Base-by-base conservation (phyloP, 2,797 vertebrate species). In the Erpetoichthys calabaricus region DNA sequence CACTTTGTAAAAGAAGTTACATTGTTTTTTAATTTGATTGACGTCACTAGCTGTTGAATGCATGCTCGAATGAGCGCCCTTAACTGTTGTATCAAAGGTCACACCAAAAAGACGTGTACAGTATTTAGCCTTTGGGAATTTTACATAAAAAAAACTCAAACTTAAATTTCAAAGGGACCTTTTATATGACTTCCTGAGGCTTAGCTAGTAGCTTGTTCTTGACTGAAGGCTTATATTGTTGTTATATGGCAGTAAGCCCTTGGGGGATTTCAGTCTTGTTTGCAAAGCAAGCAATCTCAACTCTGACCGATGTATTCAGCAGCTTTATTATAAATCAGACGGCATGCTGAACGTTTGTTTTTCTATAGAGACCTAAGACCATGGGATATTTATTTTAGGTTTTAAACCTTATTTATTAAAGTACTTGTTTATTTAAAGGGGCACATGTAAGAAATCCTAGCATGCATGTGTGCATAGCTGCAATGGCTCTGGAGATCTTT, bases 241-340 rank as follows among this genome's bases (percentile, higher is more conserved):
- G 53, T 54, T 44, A 54, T 42, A 54, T 54, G 53, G 53, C 53
- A 54, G 25, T 54, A 42, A 3, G 53, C 53, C 53, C 53, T 42
- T 54, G 41, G 53, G 53, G 53, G 53, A 54, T 54, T 54, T 42
- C 53, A 54, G 53, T 41, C 53, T 54, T 54, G 53, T 44, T 54
- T 54, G 53, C 53, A 54, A 54, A 42, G 53, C 25, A 25, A 25
- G 25, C 53, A 54, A 54, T 54, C 53, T 42, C 41, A 42, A 42
- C 6, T 54, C 53, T 54, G 25, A 54, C 41, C 53, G 4, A 54
- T 54, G 53, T 42, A 42, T 54, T 54, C 53, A 54, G 41, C 6
- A 42, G 53, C 53, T 54, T 54, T 54, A 42, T 42, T 54, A 42
- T 42, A 42, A 54, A 54, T 54, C 53, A 42, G 41, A 54, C 10